Evolutionary conservation across 2,797 vertebrate species (phyloP).

Genomic region (Melopsittacus undulatus): DNA sequence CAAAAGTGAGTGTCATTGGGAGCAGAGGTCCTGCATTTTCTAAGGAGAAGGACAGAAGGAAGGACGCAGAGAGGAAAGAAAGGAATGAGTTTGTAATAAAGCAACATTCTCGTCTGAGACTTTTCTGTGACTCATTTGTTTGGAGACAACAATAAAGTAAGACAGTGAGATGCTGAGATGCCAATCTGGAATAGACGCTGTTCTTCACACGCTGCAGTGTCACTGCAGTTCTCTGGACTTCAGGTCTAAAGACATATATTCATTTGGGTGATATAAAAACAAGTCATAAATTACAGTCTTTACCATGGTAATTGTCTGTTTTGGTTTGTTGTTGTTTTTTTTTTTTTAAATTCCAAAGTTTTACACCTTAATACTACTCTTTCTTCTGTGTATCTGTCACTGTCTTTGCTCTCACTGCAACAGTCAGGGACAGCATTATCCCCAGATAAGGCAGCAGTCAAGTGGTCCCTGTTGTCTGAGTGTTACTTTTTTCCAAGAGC

Average conservation of each 20-base stretch:
- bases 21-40: neutral
- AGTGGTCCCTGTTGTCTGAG: neutral
- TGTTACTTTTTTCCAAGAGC: neutral
- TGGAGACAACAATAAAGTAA: constrained; percentile 26
- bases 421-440: neutral
- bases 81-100: neutral
- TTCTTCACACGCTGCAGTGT: neutral
- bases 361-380: neutral
- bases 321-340: neutral
- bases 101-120: neutral
- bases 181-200: neutral
- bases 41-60: neutral
- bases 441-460: neutral
- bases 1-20: neutral
- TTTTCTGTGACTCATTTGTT: neutral
- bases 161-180: constrained; percentile 21
- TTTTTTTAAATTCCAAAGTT: neutral
- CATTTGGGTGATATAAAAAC: neutral
- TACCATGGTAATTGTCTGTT: neutral
- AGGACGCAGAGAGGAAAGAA: neutral
- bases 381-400: neutral
- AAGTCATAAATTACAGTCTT: neutral
- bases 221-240: neutral
- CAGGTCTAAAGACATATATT: neutral
- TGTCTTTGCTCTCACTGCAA: neutral